These are phyloP conservation scores for Scrobipalpa atriplicella DNA, from an alignment of 2,888 invertebrate species.

Conservation along the genomic window DNA sequence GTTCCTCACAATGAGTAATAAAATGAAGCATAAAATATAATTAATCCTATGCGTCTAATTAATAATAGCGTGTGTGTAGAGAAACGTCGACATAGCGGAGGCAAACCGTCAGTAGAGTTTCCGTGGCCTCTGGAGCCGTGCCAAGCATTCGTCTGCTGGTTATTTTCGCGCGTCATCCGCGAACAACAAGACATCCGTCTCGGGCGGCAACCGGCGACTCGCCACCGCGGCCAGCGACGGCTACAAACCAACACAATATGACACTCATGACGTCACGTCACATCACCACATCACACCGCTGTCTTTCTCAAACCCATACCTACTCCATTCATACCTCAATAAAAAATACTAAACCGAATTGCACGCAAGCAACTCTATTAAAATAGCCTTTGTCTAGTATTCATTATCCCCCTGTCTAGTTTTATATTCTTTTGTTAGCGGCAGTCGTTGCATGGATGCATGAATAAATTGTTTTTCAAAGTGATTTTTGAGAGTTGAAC, in stretches of 20 bases:
- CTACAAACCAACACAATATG: slow-evolving; percentile 23
- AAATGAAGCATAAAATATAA: not conserved
- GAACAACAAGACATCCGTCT: slow-evolving; percentile 63
- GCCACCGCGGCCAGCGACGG: not conserved
- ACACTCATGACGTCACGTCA: slow-evolving; percentile 27
- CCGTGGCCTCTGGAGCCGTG: slow-evolving; percentile 70
- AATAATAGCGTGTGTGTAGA: slow-evolving; percentile 34
- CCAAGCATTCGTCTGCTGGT: slow-evolving; percentile 72
- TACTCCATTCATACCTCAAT: slow-evolving; percentile 53
- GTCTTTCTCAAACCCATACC: slow-evolving; percentile 31
- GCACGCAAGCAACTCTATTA: slow-evolving; percentile 79
- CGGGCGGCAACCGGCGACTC: slow-evolving; percentile 12
- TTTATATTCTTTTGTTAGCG: slow-evolving; percentile 78
- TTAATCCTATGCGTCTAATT: slow-evolving; percentile 31
- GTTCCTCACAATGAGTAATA: not conserved
- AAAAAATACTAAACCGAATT: slow-evolving; percentile 65
- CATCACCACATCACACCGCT: slow-evolving; percentile 11
- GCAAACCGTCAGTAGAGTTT: slow-evolving; percentile 61
- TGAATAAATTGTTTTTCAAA: slow-evolving; percentile 78
- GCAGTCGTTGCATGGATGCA: slow-evolving; percentile 76
- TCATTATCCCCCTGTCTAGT: slow-evolving; percentile 81
- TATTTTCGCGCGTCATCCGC: slow-evolving; percentile 76
- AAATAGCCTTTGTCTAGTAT: slow-evolving; percentile 77
- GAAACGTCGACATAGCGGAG: slow-evolving; percentile 44
- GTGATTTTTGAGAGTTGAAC: slow-evolving; percentile 67